Evolutionary conservation across 2,888 invertebrate genomes (phyloP).

Genomic region (Lasioglossum calceatum): DNA sequence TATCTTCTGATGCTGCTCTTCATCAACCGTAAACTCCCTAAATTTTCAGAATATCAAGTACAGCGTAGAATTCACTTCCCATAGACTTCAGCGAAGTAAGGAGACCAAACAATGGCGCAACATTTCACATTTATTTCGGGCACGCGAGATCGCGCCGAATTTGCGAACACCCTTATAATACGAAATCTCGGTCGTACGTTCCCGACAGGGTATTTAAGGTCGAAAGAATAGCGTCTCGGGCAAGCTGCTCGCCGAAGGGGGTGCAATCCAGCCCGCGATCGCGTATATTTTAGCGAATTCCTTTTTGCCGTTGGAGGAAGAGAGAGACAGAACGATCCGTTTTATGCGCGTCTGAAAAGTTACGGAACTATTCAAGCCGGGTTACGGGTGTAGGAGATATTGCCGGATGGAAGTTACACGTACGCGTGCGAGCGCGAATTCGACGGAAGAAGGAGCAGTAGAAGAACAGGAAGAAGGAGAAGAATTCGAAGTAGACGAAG

Average conservation of each 20-base stretch:
- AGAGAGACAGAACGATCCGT: slow-evolving; percentile 46
- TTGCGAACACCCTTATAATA: slow-evolving; percentile 12
- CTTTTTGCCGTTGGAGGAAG: slow-evolving; percentile 34
- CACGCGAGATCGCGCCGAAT: slow-evolving; percentile 1
- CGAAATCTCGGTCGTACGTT: slow-evolving; percentile 16
- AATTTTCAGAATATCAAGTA: not conserved
- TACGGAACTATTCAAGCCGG: slow-evolving; percentile 48
- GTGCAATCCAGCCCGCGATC: slow-evolving; percentile 26
- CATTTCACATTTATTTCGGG: not conserved
- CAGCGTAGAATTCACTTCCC: not conserved
- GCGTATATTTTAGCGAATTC: slow-evolving; percentile 47
- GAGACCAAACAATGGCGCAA: not conserved
- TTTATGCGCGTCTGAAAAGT: slow-evolving; percentile 61
- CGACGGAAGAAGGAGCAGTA: not conserved
- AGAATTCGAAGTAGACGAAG: not conserved
- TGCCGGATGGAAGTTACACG: slow-evolving; percentile 15
- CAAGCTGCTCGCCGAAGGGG: slow-evolving; percentile 38
- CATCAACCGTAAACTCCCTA: too few species aligned
- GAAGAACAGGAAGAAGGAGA: not conserved
- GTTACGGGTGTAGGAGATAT: slow-evolving; percentile 44
- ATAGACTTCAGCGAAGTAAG: not conserved
- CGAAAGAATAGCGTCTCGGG: slow-evolving; percentile 18
- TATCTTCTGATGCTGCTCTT: not conserved
- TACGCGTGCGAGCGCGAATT: not conserved
- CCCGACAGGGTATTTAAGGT: slow-evolving; percentile 19